Evolutionary conservation across 2,888 invertebrate species (phyloP).

Genomic region (Icerya purchasi): DNA sequence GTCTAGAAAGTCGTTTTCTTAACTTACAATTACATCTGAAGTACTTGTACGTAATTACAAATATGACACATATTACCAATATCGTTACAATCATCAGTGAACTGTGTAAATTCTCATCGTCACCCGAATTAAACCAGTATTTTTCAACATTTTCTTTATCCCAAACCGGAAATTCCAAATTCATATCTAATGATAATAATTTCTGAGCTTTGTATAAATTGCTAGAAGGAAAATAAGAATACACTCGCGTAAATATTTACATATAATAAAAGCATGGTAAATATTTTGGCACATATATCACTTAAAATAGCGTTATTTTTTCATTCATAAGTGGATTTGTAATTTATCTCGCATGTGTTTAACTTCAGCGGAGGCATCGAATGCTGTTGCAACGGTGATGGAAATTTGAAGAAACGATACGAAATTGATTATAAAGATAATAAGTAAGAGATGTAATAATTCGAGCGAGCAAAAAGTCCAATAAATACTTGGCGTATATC

Average conservation of each 20-base stretch:
- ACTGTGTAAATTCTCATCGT: constrained; percentile 13
- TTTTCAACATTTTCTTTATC: constrained; percentile 14
- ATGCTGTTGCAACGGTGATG: too few species aligned
- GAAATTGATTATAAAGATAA: too few species aligned
- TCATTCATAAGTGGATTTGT: too few species aligned
- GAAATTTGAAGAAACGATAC: too few species aligned
- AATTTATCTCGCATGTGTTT: too few species aligned
- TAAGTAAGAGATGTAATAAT: too few species aligned
- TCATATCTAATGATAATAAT: constrained; percentile 35
- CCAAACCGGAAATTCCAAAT: constrained; percentile 20
- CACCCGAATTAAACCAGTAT: constrained; percentile 4
- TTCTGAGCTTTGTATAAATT: constrained; percentile 59
- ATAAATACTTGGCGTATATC: too few species aligned
- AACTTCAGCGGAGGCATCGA: too few species aligned
- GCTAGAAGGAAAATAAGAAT: constrained; percentile 25
- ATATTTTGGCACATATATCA: too few species aligned
- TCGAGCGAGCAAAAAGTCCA: too few species aligned
- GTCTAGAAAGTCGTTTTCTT: not conserved
- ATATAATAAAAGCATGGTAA: too few species aligned
- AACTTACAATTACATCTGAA: not conserved
- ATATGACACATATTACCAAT: not conserved
- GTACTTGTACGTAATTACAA: not conserved
- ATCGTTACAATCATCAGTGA: not conserved
- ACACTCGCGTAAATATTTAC: not conserved
- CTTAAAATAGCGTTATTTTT: too few species aligned